Evolutionary conservation across 2,797 vertebrate species (phyloP), one percentile per base, ranked within the genome.

Genomic region (Calcarius lapponicus): DNA sequence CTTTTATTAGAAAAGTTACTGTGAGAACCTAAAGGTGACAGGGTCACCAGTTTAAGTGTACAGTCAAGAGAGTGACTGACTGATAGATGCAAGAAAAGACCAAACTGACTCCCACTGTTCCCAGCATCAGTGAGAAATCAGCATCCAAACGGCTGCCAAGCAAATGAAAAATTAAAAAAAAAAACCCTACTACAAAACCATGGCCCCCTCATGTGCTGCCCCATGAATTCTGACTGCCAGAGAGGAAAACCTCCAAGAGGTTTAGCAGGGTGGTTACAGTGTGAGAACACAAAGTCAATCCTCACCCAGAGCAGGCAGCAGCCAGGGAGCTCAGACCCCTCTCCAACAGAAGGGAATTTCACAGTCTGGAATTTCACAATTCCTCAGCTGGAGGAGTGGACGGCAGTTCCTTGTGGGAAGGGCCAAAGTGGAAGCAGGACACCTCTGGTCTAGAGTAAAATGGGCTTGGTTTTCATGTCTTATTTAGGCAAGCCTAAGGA

Each of bases 261-360:
- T 50, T 60, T n/a, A 36, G 13, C 17, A 64, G 48, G 22, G 9
- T n/a, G 26, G 19, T 17, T 7, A 5, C 15, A 36, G 29, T 29
- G 61, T 57, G 38, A 58, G 51, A 84, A 29, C 6, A 60, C 1
- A 24, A 29, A 0, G 0, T 7, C 25, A 17, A 1, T 21, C 19
- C 4, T 0, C 6, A 4, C 32, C 56, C 48, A 50, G 40, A 60
- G 28, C 19, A 6, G 7, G 25, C 16, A 28, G 36, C 42, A 57
- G 34, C 20, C n/a, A n/a, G n/a, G n/a, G n/a, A n/a, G 60, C 20
- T 84, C 32, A 53, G 6, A 31, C 5, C 57, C 40, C 18, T 13
- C 62, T 31, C 13, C 1, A 11, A 32, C 9, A 57, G 26, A 48
- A n/a, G 5, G 9, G 9, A 31, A 10, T 67, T 57, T 42, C 50